A percentile compares a stretch with the other conserved stretches of the same genome.
Evolutionary conservation across 2,797 vertebrate genomes (phyloP).

Genomic region (Selene dorsalis): DNA sequence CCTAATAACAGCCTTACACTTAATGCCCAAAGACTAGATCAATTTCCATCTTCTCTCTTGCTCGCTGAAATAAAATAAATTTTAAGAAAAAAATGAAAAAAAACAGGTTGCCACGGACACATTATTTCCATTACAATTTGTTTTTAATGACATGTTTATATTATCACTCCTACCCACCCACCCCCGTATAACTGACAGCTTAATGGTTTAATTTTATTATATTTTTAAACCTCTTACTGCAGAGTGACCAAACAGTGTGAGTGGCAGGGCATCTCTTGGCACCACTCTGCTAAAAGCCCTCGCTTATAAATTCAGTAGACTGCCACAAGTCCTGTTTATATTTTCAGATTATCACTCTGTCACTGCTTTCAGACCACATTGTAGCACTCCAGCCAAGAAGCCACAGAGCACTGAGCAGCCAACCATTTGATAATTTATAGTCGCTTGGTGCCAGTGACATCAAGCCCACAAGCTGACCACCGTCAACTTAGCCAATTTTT

Average conservation of each 20-base stretch:
- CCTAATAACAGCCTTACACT: not conserved
- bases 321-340: slow-evolving; percentile 42
- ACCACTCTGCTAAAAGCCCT: slow-evolving; percentile 42
- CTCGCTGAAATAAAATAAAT: too few relatives aligned
- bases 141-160: not conserved
- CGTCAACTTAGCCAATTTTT: slow-evolving; percentile 19
- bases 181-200: slow-evolving; percentile 2
- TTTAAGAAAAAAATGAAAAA: not conserved
- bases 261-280: slow-evolving; percentile 23
- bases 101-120: too few relatives aligned
- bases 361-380: slow-evolving; percentile 36
- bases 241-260: slow-evolving; percentile 16
- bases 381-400: slow-evolving; percentile 23
- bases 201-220: slow-evolving; percentile 29
- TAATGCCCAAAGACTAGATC: not conserved
- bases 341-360: slow-evolving; percentile 38
- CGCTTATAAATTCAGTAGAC: slow-evolving; percentile 30
- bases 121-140: not conserved
- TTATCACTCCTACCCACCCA: not conserved
- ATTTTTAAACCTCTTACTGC: slow-evolving; percentile 39
- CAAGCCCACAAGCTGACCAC: slow-evolving; percentile 40
- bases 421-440: slow-evolving; percentile 49
- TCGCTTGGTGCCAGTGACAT: slow-evolving; percentile 41
- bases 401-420: slow-evolving; percentile 22
- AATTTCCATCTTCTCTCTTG: too few relatives aligned